A percentile compares a stretch with the other conserved stretches of the same genome.
phyloP scores from a whole-genome alignment of 2,797 vertebrate genomes.

The Leucoraja ocellata region DNA sequence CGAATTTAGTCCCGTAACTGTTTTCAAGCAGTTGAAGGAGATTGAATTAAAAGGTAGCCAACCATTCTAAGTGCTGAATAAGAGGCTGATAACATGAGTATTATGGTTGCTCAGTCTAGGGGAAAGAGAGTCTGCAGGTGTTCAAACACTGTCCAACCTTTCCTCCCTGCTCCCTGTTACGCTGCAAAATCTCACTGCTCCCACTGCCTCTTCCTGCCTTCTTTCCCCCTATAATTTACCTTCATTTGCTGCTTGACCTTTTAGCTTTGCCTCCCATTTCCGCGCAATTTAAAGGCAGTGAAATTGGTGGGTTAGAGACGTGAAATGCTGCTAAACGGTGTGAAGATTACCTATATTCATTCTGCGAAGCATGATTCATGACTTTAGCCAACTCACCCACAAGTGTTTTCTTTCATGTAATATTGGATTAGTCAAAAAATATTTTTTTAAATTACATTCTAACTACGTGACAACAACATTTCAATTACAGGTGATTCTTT shows the following conservation, averaged over 20 bases:
- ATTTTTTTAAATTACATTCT: not conserved
- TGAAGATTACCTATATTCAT: not conserved
- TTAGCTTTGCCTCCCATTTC: constrained; percentile 25
- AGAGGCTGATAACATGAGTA: constrained; percentile 22
- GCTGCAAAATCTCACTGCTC: not conserved
- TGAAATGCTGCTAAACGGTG: not conserved
- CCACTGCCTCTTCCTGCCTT: not conserved
- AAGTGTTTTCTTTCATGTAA: not conserved
- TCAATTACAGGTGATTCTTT: not conserved
- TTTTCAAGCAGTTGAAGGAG: constrained; percentile 25
- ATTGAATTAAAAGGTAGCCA: constrained; percentile 30
- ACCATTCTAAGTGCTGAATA: constrained; percentile 19
- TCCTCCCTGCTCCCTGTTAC: not conserved
- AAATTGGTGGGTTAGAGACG: not conserved
- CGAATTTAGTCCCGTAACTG: not conserved
- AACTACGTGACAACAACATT: not conserved
- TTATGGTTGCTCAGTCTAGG: not conserved
- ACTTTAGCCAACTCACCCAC: not conserved
- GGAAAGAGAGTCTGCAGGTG: constrained; percentile 24
- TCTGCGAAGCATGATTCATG: not conserved
- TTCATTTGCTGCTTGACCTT: constrained; percentile 19
- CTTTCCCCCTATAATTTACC: constrained; percentile 25
- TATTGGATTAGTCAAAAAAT: not conserved
- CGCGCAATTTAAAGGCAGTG: not conserved
- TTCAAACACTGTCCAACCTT: not conserved